Conservation (phyloP, 2,797 vertebrate genomes). For the Bufotes viridis region DNA sequence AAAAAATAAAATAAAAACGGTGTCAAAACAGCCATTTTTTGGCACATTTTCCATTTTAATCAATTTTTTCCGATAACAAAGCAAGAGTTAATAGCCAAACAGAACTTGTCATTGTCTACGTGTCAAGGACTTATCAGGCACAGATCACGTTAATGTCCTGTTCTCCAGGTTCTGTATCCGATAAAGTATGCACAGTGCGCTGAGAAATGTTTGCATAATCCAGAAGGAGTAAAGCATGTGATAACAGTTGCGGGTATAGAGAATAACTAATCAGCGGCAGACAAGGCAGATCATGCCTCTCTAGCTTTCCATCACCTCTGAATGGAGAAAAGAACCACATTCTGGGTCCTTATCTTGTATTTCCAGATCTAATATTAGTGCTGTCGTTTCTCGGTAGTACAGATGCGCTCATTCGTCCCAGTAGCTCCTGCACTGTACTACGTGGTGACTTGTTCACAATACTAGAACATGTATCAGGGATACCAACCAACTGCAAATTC, state of each 20-base stretch:
- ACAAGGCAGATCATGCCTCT: neutral
- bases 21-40: too few relatives aligned
- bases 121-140: too few relatives aligned
- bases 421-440: neutral
- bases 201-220: neutral
- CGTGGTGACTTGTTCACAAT: too few relatives aligned
- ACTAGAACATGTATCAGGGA: neutral
- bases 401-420: neutral
- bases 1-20: too few relatives aligned
- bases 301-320: neutral
- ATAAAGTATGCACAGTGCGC: neutral
- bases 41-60: too few relatives aligned
- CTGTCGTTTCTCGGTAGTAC: neutral
- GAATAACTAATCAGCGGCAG: neutral
- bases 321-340: neutral
- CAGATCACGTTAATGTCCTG: too few relatives aligned
- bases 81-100: too few relatives aligned
- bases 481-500: neutral
- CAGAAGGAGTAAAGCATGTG: neutral
- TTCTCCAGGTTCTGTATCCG: too few relatives aligned
- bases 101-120: too few relatives aligned
- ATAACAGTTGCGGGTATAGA: neutral
- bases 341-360: neutral
- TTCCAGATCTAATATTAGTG: neutral
- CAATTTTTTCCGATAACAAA: too few relatives aligned